These are phyloP conservation scores for Sula dactylatra DNA, from an alignment of 2,113 vertebrate genomes.

Conservation along the genomic window DNA sequence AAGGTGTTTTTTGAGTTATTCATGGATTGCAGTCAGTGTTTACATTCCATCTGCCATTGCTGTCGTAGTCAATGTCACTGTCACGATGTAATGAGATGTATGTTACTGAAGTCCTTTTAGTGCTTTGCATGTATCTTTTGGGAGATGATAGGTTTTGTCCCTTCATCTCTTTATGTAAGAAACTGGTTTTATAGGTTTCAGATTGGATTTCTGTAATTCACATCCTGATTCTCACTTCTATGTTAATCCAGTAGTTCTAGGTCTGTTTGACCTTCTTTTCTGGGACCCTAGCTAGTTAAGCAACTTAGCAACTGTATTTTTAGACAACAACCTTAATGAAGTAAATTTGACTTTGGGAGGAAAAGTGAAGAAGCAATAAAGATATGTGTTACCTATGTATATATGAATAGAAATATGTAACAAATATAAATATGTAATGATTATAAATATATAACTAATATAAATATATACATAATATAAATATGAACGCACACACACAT, in stretches of 20 bases:
- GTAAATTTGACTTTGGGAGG: not conserved
- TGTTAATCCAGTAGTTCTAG: not conserved
- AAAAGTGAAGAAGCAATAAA: not conserved
- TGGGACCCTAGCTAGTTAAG: not conserved
- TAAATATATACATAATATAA: not conserved
- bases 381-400: not conserved
- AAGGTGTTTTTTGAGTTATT: not conserved
- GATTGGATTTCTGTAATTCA: not conserved
- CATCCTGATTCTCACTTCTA: not conserved
- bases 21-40: not conserved
- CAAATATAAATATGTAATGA: not conserved
- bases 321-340: not conserved
- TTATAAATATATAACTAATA: not conserved
- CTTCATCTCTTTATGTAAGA: not conserved
- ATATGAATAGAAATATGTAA: not conserved
- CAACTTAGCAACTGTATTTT: not conserved
- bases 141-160: not conserved
- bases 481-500: no score
- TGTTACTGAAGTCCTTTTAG: not conserved
- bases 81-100: not conserved
- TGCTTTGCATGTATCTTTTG: not conserved
- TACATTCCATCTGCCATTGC: not conserved
- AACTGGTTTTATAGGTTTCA: not conserved
- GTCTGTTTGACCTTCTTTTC: not conserved
- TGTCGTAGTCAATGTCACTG: not conserved